Percentiles rank a stretch among this genome's conserved stretches.
These are phyloP conservation scores for Rhynchomys soricoides DNA, from an alignment of 2,113 vertebrate genomes.

Conservation along the genomic window DNA sequence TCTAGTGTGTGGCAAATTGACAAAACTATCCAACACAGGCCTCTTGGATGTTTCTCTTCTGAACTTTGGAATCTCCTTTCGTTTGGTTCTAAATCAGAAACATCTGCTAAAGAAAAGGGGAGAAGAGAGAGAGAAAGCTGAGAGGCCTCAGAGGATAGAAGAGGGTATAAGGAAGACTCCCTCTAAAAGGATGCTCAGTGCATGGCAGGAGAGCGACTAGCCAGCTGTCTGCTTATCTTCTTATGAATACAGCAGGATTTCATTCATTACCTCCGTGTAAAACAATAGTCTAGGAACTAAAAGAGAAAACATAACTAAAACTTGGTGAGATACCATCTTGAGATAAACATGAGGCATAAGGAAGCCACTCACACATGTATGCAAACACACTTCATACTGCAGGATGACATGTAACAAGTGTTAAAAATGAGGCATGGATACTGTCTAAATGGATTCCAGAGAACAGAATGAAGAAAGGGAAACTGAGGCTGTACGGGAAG, in stretches of 20 bases:
- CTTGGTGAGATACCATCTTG: background rate
- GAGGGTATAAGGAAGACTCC: rapidly evolving
- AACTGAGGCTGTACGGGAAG: background rate
- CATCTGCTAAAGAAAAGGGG: background rate
- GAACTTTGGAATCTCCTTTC: background rate
- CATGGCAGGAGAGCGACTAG: background rate
- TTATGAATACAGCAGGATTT: background rate
- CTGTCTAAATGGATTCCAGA: background rate
- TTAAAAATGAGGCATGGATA: background rate
- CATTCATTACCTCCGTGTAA: background rate
- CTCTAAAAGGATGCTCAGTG: rapidly evolving
- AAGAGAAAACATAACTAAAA: background rate
- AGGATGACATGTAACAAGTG: background rate
- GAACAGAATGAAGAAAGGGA: background rate
- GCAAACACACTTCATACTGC: background rate
- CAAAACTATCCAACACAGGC: background rate
- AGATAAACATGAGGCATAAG: background rate
- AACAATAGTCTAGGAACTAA: background rate
- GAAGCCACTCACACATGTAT: background rate
- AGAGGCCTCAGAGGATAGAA: background rate
- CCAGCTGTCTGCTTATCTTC: background rate
- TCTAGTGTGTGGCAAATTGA: background rate
- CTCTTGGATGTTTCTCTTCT: background rate
- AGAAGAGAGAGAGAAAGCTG: background rate
- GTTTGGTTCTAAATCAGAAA: background rate